Percentiles rank a stretch among this genome's conserved stretches.
phyloP scores from a whole-genome alignment of 2,113 vertebrate genomes.

The Poeciliopsis prolifica region DNA sequence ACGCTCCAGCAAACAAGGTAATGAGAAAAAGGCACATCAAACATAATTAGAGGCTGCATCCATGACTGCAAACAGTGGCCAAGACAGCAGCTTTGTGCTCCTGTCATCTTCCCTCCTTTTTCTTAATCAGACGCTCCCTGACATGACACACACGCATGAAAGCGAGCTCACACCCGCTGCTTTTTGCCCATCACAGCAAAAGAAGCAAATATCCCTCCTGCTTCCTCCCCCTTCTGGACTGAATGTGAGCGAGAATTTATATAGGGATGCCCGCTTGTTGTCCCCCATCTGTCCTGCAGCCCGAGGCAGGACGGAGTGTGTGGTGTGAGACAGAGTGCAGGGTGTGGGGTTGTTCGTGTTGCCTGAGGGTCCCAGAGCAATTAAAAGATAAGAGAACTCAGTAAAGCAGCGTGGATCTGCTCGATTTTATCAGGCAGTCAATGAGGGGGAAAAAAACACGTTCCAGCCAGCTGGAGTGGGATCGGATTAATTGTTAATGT shows the following conservation, averaged over 20 bases:
- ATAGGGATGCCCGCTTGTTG: conserved; percentile 13
- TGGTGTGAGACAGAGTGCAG: conserved; percentile 32
- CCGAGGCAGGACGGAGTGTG: conserved; percentile 25
- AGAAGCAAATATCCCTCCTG: conserved; percentile 1
- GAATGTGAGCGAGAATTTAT: conserved; percentile 5
- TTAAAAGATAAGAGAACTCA: conserved; percentile 73
- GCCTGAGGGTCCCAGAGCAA: conserved; percentile 63
- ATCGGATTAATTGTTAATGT: conserved; percentile 46
- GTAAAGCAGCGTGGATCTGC: conserved; percentile 44
- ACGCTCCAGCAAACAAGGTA: conserved; percentile 73
- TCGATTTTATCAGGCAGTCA: conserved; percentile 57
- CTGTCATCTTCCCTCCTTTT: conserved; percentile 47
- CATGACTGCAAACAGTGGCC: conserved; percentile 63
- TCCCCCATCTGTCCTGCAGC: conserved; percentile 24
- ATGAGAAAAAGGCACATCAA: conserved; percentile 78
- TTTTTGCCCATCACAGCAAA: conserved; percentile 13
- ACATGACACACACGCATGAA: conserved; percentile 31
- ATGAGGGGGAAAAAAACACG: conserved; percentile 18
- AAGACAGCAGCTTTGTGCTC: conserved; percentile 67
- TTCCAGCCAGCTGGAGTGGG: conserved; percentile 1
- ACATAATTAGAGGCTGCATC: conserved; percentile 67
- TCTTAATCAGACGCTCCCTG: conserved; percentile 49
- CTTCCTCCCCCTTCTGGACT: conserved; percentile 2
- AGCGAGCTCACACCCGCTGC: background rate
- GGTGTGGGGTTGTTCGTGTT: conserved; percentile 37